Conservation (phyloP, 2,888 invertebrate genomes). For the Volucella inflata region DNA sequence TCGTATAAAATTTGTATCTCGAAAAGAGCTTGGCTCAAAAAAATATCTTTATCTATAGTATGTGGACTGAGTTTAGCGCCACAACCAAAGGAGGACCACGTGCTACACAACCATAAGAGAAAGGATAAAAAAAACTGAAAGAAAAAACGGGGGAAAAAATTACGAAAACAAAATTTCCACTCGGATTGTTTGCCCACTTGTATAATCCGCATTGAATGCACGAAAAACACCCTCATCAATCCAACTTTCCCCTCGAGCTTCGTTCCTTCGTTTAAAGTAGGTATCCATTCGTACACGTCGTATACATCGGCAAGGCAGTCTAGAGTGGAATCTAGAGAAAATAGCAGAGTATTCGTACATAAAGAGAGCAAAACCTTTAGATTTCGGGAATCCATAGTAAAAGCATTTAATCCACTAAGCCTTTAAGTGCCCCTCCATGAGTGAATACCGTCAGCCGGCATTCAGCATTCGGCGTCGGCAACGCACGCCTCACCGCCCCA, state of each 20-base stretch:
- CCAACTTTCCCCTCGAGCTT: slow-evolving; percentile 5
- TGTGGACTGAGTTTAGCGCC: slow-evolving; percentile 68
- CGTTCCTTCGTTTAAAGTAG: neutral
- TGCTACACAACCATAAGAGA: slow-evolving; percentile 66
- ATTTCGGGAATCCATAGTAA: slow-evolving; percentile 73
- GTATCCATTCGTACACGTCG: slow-evolving; percentile 30
- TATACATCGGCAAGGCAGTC: slow-evolving; percentile 10
- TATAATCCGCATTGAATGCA: slow-evolving; percentile 73
- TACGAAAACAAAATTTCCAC: slow-evolving; percentile 67
- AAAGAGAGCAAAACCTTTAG: slow-evolving; percentile 55
- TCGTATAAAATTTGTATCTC: slow-evolving; percentile 45
- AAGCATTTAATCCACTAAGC: slow-evolving; percentile 75
- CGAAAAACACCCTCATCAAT: slow-evolving; percentile 64
- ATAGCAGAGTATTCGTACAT: slow-evolving; percentile 1
- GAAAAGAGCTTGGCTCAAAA: slow-evolving; percentile 29
- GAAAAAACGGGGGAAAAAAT: slow-evolving; percentile 10
- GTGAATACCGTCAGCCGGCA: slow-evolving; percentile 45
- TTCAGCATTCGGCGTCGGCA: neutral
- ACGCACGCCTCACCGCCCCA: slow-evolving; percentile 43
- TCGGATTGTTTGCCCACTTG: slow-evolving; percentile 72
- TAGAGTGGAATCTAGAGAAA: slow-evolving; percentile 1
- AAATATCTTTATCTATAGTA: slow-evolving; percentile 59
- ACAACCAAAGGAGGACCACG: slow-evolving; percentile 63
- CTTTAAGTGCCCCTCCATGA: slow-evolving; percentile 73
- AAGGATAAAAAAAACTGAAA: slow-evolving; percentile 4